phyloP scores from a whole-genome alignment of 2,888 invertebrate species.

The Xestia rhomboidea region DNA sequence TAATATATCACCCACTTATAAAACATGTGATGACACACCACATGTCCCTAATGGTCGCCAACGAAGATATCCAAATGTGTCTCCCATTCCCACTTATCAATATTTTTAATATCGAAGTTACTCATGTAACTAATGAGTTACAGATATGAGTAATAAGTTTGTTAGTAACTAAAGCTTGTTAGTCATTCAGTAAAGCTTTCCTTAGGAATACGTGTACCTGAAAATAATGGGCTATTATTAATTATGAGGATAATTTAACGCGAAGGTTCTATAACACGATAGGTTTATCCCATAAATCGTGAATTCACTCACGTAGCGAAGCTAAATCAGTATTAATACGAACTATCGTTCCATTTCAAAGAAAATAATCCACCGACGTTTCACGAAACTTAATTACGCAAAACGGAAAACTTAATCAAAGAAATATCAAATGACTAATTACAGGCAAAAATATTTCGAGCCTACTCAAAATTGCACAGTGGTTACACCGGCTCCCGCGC shows the following conservation, averaged over 20 bases:
- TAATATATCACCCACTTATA: conserved; percentile 61
- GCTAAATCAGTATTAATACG: neutral
- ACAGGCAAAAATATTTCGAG: conserved; percentile 48
- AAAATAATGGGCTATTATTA: neutral
- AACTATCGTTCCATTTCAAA: neutral
- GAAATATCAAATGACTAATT: conserved; percentile 54
- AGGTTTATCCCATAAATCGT: conserved; percentile 4
- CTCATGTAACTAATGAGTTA: conserved; percentile 62
- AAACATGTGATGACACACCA: conserved; percentile 61
- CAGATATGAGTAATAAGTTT: conserved; percentile 63
- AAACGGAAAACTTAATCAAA: conserved; percentile 29
- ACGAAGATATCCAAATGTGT: conserved; percentile 62
- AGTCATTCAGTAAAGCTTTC: conserved; percentile 26
- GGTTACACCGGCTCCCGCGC: conserved; percentile 71
- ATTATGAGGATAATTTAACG: conserved; percentile 30
- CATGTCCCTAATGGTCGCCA: conserved; percentile 57
- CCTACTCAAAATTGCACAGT: conserved; percentile 65
- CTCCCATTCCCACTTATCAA: conserved; percentile 63
- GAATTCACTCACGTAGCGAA: neutral
- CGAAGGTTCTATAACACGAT: neutral
- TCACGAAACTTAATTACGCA: neutral
- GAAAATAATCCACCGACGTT: neutral
- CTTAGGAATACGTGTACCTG: conserved; percentile 28
- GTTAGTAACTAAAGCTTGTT: conserved; percentile 34
- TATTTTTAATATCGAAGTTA: conserved; percentile 53